These are phyloP conservation scores for Cnemophilus loriae DNA, from an alignment of 2,113 vertebrate genomes.

Conservation along the genomic window DNA sequence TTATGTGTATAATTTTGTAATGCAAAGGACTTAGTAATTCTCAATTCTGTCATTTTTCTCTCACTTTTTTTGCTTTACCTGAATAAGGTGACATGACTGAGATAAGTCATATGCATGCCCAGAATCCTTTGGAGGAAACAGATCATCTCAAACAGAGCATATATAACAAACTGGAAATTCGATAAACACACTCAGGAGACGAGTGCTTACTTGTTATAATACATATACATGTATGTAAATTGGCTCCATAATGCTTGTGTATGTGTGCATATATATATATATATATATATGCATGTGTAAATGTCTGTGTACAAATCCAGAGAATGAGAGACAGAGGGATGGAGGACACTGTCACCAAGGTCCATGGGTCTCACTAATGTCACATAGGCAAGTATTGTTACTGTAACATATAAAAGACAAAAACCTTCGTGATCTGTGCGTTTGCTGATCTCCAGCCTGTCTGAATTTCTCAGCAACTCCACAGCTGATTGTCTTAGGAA, in stretches of 20 bases:
- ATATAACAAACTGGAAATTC: not conserved
- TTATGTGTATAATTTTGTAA: not conserved
- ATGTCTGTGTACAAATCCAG: not conserved
- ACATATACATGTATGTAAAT: not conserved
- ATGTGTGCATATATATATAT: rapidly evolving
- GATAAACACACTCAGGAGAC: not conserved
- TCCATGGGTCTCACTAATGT: no score
- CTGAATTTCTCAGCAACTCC: not conserved
- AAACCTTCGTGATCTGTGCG: not conserved
- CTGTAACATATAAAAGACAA: no score
- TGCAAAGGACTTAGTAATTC: not conserved
- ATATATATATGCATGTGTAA: not conserved
- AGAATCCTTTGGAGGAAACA: not conserved
- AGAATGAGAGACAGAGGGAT: not conserved
- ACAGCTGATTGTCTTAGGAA: not conserved
- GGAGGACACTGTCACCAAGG: not conserved
- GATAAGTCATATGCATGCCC: not conserved
- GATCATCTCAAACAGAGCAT: not conserved
- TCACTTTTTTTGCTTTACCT: not conserved
- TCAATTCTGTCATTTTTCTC: not conserved
- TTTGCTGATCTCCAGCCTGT: not conserved
- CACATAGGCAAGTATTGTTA: not conserved
- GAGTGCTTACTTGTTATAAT: not conserved
- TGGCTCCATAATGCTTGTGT: not conserved
- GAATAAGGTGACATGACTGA: not conserved